A percentile compares a stretch with the other conserved stretches of the same genome.
Evolutionary conservation across 2,888 invertebrate species (phyloP).

Genomic region (Autographa pulchrina): DNA sequence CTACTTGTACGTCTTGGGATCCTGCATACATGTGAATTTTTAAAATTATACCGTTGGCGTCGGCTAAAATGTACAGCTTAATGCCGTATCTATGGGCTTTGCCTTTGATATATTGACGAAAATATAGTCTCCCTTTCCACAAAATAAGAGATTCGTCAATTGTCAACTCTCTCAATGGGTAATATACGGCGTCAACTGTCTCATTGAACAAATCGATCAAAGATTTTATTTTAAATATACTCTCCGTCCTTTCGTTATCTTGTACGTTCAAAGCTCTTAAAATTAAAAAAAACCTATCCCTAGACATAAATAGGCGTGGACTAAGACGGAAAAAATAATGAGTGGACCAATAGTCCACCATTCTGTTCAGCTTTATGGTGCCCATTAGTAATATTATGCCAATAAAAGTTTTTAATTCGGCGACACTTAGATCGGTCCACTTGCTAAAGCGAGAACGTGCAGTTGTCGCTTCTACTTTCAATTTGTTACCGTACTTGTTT

Average conservation of each 20-base stretch:
- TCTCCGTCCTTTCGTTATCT: constrained; percentile 44
- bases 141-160: constrained; percentile 55
- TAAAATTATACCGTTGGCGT: constrained; percentile 47
- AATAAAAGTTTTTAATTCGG: constrained; percentile 45
- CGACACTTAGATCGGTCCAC: constrained; percentile 47
- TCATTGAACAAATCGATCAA: constrained; percentile 54
- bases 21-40: constrained; percentile 57
- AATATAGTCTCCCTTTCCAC: constrained; percentile 51
- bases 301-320: constrained; percentile 51
- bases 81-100: constrained; percentile 46
- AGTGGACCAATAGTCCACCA: constrained; percentile 53
- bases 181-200: constrained; percentile 45
- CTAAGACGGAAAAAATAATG: constrained; percentile 54
- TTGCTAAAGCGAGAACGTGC: constrained; percentile 45
- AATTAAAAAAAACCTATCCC: constrained; percentile 56
- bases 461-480: constrained; percentile 44
- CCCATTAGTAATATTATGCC: constrained; percentile 43
- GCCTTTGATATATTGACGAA: constrained; percentile 54
- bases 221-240: constrained; percentile 55
- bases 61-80: constrained; percentile 54
- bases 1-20: constrained; percentile 38
- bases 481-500: constrained; percentile 51
- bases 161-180: constrained; percentile 46
- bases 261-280: constrained; percentile 56
- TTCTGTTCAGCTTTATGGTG: constrained; percentile 51